A percentile compares a stretch with the other conserved stretches of the same genome.
Evolutionary conservation across 1,140 invertebrate genomes (phyloP).

Genomic region (Archivesica marissinica): DNA sequence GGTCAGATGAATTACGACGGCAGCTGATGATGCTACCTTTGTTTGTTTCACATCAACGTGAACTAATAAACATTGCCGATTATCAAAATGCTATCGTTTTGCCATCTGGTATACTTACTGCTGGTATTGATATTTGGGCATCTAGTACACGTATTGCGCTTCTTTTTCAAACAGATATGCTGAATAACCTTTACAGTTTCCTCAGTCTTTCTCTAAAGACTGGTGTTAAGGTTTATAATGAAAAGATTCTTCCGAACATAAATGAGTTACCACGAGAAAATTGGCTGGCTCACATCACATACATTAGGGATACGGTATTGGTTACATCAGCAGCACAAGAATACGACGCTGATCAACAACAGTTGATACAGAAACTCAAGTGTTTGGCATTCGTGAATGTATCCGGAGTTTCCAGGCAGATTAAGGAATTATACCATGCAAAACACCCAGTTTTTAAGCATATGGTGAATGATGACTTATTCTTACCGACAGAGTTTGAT

Average conservation of each 20-base stretch:
- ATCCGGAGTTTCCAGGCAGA: neutral
- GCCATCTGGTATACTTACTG: constrained; percentile 1
- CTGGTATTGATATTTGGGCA: constrained; percentile 26
- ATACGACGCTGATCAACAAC: neutral
- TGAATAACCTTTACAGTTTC: neutral
- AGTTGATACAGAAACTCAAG: neutral
- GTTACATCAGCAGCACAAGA: neutral
- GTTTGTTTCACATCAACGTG: neutral
- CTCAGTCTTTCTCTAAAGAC: neutral
- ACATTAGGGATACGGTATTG: neutral
- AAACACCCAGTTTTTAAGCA: neutral
- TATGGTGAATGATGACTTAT: constrained; percentile 17
- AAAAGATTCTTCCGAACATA: neutral
- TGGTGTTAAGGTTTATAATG: neutral
- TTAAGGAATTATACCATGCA: constrained; percentile 3
- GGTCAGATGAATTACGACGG: neutral
- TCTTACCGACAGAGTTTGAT: constrained; percentile 17
- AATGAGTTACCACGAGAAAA: neutral
- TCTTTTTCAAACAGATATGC: neutral
- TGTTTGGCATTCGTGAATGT: neutral
- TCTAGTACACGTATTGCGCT: neutral
- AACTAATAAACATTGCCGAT: neutral
- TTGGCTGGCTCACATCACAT: neutral
- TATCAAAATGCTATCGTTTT: neutral
- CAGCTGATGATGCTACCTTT: constrained; percentile 4